These are phyloP conservation scores for Hirudinaria manillensis DNA, from an alignment of 2,888 invertebrate genomes.

Conservation along the genomic window DNA sequence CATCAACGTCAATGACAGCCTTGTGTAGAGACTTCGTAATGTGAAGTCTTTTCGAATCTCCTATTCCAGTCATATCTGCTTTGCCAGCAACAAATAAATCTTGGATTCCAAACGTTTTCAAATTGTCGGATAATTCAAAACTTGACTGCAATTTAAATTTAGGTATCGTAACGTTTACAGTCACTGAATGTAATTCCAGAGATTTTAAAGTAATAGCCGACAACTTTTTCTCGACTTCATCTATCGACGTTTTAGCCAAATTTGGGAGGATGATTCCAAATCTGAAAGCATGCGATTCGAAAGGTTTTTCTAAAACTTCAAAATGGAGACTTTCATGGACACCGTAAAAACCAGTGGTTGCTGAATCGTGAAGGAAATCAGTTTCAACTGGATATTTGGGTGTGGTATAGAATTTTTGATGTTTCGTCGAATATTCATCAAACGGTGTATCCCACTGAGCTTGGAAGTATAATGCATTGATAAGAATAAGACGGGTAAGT, in stretches of 20 bases:
- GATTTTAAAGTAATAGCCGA: constrained; percentile 17
- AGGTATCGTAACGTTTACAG: constrained; percentile 38
- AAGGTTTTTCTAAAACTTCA: too few species aligned
- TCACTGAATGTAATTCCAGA: not conserved
- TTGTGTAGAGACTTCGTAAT: constrained; percentile 49
- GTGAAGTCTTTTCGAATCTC: constrained; percentile 40
- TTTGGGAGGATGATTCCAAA: constrained; percentile 37
- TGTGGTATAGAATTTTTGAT: too few species aligned
- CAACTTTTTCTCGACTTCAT: constrained; percentile 31
- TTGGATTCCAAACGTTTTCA: constrained; percentile 37
- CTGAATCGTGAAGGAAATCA: too few species aligned
- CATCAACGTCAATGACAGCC: constrained; percentile 46
- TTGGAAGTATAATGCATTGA: too few species aligned
- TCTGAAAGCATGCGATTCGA: too few species aligned
- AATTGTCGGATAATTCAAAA: constrained; percentile 34
- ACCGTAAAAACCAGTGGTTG: too few species aligned
- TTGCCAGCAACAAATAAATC: constrained; percentile 40
- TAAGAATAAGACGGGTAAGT: too few species aligned
- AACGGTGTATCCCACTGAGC: too few species aligned
- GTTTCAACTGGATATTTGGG: too few species aligned
- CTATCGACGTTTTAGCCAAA: constrained; percentile 14
- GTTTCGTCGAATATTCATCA: too few species aligned
- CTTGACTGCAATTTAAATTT: constrained; percentile 38
- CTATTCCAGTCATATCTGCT: constrained; percentile 48
- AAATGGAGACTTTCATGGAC: too few species aligned